These are phyloP conservation scores for Leucopternis melanops DNA, from an alignment of 2,113 vertebrate species.

Conservation along the genomic window DNA sequence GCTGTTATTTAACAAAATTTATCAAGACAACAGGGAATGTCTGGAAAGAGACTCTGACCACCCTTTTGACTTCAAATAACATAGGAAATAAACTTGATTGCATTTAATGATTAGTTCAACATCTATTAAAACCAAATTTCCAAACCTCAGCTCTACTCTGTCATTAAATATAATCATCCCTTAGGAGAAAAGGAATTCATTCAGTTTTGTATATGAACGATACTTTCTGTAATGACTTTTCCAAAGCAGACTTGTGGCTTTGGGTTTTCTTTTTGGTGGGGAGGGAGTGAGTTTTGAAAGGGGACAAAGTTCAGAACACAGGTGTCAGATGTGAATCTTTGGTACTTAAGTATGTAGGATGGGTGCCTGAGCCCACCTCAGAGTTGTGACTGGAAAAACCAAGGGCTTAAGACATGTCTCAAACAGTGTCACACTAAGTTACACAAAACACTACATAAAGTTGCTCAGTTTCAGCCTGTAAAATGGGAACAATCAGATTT, in stretches of 20 bases:
- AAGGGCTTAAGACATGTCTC: background rate
- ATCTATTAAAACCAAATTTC: slow-evolving; percentile 34
- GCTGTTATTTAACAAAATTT: background rate
- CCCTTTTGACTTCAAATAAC: background rate
- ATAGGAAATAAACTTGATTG: background rate
- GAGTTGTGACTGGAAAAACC: background rate
- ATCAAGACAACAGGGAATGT: background rate
- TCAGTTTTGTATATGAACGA: background rate
- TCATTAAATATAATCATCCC: slow-evolving; percentile 14
- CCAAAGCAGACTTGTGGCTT: background rate
- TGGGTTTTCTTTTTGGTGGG: background rate
- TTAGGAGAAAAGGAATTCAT: slow-evolving; percentile 16
- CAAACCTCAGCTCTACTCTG: background rate
- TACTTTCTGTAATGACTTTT: slow-evolving; percentile 10
- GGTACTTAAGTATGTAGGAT: background rate
- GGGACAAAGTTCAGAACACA: background rate
- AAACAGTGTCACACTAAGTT: background rate
- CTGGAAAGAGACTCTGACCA: background rate
- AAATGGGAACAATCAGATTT: background rate
- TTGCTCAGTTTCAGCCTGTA: background rate
- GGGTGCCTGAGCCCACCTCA: background rate
- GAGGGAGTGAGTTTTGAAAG: background rate
- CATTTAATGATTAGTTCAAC: slow-evolving; percentile 16
- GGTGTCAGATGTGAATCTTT: background rate
- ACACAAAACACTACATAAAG: background rate